Percentiles rank a stretch among this genome's conserved stretches.
Evolutionary conservation across 1,140 invertebrate genomes (phyloP).

Genomic region (Heliconius himera): DNA sequence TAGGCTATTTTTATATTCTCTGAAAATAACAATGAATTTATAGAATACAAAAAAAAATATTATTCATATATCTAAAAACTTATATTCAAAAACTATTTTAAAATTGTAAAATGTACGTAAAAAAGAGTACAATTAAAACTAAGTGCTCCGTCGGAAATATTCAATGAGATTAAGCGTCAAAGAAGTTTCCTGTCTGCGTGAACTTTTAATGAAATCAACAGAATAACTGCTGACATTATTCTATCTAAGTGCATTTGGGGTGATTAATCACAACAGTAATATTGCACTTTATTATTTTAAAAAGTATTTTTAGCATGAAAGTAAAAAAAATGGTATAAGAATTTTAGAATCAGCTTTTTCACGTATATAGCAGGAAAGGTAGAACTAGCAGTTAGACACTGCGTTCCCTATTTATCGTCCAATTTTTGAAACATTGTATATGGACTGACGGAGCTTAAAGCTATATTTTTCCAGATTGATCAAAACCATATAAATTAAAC

Average conservation of each 20-base stretch:
- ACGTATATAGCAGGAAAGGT: too few species aligned
- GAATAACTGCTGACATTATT: neutral
- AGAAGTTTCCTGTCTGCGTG: slow-evolving; percentile 1
- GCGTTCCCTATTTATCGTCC: too few species aligned
- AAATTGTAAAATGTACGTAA: neutral
- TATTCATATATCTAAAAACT: neutral
- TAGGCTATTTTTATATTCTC: too few species aligned
- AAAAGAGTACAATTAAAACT: neutral
- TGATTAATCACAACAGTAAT: neutral
- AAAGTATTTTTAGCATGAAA: neutral
- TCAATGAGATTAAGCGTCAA: slow-evolving; percentile 9
- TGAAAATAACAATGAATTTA: too few species aligned
- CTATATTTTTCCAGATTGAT: neutral
- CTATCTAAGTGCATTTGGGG: neutral
- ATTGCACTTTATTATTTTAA: neutral
- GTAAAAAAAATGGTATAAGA: neutral
- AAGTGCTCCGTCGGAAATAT: slow-evolving; percentile 1
- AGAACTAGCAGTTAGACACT: too few species aligned
- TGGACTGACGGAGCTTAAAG: too few species aligned
- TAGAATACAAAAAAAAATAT: neutral
- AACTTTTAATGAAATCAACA: slow-evolving; percentile 14
- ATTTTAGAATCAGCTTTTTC: too few species aligned
- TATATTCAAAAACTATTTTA: neutral
- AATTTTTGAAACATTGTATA: too few species aligned
- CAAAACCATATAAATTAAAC: neutral